Percentiles rank a stretch among this genome's conserved stretches.
These are phyloP conservation scores for Malurus splendens DNA, from an alignment of 2,797 vertebrate species.

Conservation along the genomic window DNA sequence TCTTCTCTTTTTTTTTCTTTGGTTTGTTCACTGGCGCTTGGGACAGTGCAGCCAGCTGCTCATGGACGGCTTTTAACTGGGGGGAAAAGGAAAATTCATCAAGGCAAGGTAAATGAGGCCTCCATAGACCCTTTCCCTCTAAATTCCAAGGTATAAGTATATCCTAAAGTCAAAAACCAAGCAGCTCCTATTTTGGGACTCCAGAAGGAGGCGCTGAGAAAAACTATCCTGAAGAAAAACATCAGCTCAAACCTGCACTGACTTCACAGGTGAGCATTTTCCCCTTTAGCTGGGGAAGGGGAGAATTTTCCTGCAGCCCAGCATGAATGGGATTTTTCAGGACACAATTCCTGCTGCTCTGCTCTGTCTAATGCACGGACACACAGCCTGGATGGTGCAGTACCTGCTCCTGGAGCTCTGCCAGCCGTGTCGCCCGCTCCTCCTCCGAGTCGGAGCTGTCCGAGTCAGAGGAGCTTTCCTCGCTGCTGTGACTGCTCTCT, in stretches of 20 bases:
- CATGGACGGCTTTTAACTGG: constrained; percentile 86
- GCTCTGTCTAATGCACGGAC: accelerated
- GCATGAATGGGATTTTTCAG: background rate
- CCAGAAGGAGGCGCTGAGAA: background rate
- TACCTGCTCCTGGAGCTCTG: constrained; percentile 89
- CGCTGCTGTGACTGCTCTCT: constrained; percentile 77
- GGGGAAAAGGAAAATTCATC: background rate
- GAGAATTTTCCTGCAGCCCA: background rate
- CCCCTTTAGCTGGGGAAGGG: no score
- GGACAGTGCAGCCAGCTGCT: constrained; percentile 85
- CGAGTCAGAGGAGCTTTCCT: constrained; percentile 73
- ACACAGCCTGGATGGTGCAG: background rate
- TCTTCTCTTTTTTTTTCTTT: constrained; percentile 87
- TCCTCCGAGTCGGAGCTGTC: constrained; percentile 83
- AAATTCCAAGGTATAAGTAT: accelerated
- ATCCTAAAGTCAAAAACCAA: background rate
- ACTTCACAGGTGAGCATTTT: background rate
- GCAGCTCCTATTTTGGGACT: background rate
- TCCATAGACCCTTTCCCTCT: background rate
- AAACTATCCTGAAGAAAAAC: background rate
- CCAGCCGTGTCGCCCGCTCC: constrained; percentile 78
- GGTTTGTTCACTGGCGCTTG: constrained; percentile 85
- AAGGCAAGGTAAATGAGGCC: background rate
- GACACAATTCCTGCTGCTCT: background rate
- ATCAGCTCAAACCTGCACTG: accelerated